Conservation (phyloP, 2,797 vertebrate genomes). For the Gymnopithys bicolor region DNA sequence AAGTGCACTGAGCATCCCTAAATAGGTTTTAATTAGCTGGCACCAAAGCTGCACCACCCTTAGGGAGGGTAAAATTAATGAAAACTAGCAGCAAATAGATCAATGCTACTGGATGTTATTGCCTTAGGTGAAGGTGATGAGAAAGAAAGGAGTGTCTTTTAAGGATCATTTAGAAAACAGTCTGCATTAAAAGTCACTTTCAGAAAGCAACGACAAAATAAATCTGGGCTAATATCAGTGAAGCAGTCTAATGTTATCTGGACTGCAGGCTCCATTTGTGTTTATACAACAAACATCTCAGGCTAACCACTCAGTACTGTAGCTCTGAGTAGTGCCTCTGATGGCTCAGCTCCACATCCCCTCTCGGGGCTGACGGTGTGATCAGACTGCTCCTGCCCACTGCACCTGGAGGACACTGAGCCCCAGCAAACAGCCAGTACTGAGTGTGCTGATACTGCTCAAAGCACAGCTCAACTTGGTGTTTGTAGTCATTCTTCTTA, state of each 20-base stretch:
- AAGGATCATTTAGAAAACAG: slow-evolving; percentile 62
- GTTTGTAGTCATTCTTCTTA: neutral
- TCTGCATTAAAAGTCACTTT: slow-evolving; percentile 47
- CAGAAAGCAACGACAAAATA: slow-evolving; percentile 21
- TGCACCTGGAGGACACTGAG: fast-evolving
- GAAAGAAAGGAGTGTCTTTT: slow-evolving; percentile 42
- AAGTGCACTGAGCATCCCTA: slow-evolving; percentile 72
- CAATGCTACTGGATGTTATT: slow-evolving; percentile 55
- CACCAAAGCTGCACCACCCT: slow-evolving; percentile 73
- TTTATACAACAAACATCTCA: neutral
- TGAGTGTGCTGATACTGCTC: neutral
- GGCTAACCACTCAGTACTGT: neutral
- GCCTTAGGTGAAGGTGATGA: slow-evolving; percentile 61
- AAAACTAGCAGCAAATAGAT: slow-evolving; percentile 70
- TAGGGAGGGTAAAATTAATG: slow-evolving; percentile 78
- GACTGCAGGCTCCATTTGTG: neutral
- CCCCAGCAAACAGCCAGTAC: neutral
- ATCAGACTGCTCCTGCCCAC: neutral
- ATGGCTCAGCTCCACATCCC: too few species aligned
- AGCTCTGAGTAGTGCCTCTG: fast-evolving
- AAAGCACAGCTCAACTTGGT: neutral
- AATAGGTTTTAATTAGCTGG: slow-evolving; percentile 80
- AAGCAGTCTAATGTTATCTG: neutral
- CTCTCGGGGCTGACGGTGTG: fast-evolving
- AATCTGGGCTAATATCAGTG: neutral